A percentile compares a stretch with the other conserved stretches of the same genome.
These are phyloP conservation scores for Ptiloglossa arizonensis DNA, from an alignment of 1,140 invertebrate species.

Conservation along the genomic window DNA sequence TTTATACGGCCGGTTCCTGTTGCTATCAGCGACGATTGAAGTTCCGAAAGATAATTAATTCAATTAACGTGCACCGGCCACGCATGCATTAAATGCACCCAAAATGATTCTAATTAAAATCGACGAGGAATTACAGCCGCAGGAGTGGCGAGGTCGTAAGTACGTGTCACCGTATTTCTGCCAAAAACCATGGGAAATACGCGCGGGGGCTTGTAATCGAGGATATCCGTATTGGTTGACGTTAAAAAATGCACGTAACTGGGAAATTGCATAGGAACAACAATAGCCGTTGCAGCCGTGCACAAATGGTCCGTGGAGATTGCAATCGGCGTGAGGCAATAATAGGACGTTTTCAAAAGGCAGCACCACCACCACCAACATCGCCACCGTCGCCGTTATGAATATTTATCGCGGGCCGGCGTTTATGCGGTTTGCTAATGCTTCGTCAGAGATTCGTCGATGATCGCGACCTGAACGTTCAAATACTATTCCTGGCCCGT, in stretches of 20 bases:
- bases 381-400: conserved; percentile 3
- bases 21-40: conserved; percentile 48
- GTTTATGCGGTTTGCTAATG: background rate
- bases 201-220: conserved; percentile 30
- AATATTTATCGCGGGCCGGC: conserved; percentile 39
- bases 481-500: background rate
- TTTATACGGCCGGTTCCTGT: background rate
- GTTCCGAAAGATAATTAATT: conserved; percentile 72
- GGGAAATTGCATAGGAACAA: conserved; percentile 47
- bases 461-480: background rate
- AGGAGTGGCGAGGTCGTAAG: conserved; percentile 6
- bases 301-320: conserved; percentile 51
- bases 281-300: conserved; percentile 34
- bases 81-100: conserved; percentile 63
- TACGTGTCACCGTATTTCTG: conserved; percentile 1
- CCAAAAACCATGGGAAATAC: background rate
- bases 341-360: conserved; percentile 34
- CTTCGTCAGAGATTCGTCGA: conserved; percentile 14
- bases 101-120: conserved; percentile 69
- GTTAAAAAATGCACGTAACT: conserved; percentile 52
- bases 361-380: background rate
- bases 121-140: conserved; percentile 45
- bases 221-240: background rate
- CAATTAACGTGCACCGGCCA: conserved; percentile 61
- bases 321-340: conserved; percentile 46